A percentile compares a stretch with the other conserved stretches of the same genome.
Evolutionary conservation across 1,140 invertebrate genomes (phyloP).

Genomic region (Piezodorus guildinii): DNA sequence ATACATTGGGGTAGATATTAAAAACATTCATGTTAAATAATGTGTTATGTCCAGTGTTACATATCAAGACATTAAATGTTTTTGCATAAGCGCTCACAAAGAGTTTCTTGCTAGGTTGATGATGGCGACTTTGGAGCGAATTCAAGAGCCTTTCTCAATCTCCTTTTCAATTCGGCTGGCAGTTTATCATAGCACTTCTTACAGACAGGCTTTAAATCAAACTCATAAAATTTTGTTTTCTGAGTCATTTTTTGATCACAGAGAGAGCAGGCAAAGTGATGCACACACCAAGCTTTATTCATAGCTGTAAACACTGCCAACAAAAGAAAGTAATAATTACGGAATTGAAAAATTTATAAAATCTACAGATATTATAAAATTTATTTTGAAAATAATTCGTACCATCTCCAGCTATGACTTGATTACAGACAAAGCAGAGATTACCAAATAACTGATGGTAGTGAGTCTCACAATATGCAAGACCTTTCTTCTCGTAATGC

Average conservation of each 20-base stretch:
- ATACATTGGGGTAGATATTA: no score
- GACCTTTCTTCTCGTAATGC: constrained; percentile 97
- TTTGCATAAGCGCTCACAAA: constrained; percentile 1
- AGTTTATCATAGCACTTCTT: constrained; percentile 98
- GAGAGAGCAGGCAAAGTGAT: constrained; percentile 97
- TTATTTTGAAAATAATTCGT: constrained; percentile 32
- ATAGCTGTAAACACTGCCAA: constrained; percentile 90
- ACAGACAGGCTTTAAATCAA: constrained; percentile 95
- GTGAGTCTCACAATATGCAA: constrained; percentile 98
- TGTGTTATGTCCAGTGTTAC: no score
- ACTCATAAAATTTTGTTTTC: constrained; percentile 98
- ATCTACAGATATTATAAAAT: no score
- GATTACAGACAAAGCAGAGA: constrained; percentile 96
- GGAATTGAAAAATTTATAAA: not conserved
- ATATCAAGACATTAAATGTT: not conserved
- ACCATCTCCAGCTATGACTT: constrained; percentile 96
- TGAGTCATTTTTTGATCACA: constrained; percentile 97
- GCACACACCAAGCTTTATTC: constrained; percentile 99
- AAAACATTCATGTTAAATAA: no score
- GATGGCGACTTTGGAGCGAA: constrained; percentile 28
- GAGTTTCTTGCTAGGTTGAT: constrained; percentile 4
- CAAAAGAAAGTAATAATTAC: constrained; percentile 2
- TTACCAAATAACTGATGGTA: constrained; percentile 99
- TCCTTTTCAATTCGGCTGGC: constrained; percentile 82
- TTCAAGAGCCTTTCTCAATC: constrained; percentile 67